Conservation (phyloP, 2,888 invertebrate species). For the Keiferia lycopersicella region DNA sequence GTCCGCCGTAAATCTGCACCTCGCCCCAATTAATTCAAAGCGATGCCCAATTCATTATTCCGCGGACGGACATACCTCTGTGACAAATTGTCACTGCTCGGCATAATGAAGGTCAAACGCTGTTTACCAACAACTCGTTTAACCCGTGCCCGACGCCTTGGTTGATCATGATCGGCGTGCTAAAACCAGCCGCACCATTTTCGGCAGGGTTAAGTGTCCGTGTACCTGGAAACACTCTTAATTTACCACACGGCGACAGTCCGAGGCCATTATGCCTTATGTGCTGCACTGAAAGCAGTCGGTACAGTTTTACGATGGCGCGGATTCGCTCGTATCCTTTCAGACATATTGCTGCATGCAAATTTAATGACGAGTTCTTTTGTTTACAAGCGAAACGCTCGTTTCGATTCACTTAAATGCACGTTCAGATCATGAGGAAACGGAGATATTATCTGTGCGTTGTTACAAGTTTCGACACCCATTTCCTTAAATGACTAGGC, state of each 20-base stretch:
- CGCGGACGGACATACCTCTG: conserved; percentile 30
- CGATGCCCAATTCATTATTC: conserved; percentile 41
- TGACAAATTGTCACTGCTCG: conserved; percentile 25
- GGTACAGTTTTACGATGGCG: conserved; percentile 53
- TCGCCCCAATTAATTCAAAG: conserved; percentile 38
- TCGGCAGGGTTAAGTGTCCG: conserved; percentile 22
- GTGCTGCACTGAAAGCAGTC: conserved; percentile 53
- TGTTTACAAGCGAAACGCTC: conserved; percentile 22
- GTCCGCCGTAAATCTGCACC: conserved; percentile 37
- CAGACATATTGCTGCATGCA: conserved; percentile 65
- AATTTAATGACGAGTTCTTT: conserved; percentile 56
- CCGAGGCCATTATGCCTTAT: conserved; percentile 48
- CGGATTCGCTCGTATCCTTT: conserved; percentile 52
- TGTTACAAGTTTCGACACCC: conserved; percentile 21
- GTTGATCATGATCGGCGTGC: conserved; percentile 11
- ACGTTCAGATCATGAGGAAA: conserved; percentile 9
- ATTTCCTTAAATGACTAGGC: conserved; percentile 46
- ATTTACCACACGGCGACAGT: conserved; percentile 30
- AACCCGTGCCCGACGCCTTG: background rate
- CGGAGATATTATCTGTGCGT: conserved; percentile 20
- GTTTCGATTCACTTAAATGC: conserved; percentile 15
- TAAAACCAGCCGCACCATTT: conserved; percentile 24
- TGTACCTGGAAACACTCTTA: conserved; percentile 41
- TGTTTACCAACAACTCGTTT: conserved; percentile 15
- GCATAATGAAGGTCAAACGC: conserved; percentile 23